phyloP scores from a whole-genome alignment of 2,113 vertebrate genomes.

The Barbus barbus region DNA sequence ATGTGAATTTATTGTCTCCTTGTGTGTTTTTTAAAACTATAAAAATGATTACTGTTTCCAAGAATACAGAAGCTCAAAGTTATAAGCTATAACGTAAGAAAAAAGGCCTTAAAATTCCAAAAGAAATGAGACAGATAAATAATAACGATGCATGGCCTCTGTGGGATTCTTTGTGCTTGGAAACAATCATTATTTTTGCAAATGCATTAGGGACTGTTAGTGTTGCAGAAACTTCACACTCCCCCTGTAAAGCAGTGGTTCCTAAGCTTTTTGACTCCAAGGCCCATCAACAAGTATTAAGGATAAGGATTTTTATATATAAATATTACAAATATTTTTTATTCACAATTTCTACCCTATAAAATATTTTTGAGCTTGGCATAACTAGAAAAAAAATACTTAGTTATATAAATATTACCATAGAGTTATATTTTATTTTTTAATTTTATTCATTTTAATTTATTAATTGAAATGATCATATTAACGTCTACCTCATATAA shows the following conservation, averaged over 20 bases:
- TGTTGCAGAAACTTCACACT: not conserved
- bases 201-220: not conserved
- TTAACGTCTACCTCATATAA: not conserved
- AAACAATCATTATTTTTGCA: not conserved
- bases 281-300: not conserved
- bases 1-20: not conserved
- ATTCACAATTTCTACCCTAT: not conserved
- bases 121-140: not conserved
- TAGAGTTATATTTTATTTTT: not conserved
- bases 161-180: not conserved
- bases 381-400: not conserved
- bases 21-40: not conserved
- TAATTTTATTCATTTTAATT: not conserved
- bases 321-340: not conserved
- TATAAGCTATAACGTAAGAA: not conserved
- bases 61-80: not conserved
- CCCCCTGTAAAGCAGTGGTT: not conserved
- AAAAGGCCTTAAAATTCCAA: not conserved
- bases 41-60: not conserved
- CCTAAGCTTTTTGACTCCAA: not conserved
- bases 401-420: not conserved
- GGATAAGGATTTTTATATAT: not conserved
- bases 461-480: not conserved
- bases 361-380: not conserved
- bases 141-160: not conserved